Base-by-base conservation (phyloP, 1,140 invertebrate species). In the Theocolax elegans region DNA sequence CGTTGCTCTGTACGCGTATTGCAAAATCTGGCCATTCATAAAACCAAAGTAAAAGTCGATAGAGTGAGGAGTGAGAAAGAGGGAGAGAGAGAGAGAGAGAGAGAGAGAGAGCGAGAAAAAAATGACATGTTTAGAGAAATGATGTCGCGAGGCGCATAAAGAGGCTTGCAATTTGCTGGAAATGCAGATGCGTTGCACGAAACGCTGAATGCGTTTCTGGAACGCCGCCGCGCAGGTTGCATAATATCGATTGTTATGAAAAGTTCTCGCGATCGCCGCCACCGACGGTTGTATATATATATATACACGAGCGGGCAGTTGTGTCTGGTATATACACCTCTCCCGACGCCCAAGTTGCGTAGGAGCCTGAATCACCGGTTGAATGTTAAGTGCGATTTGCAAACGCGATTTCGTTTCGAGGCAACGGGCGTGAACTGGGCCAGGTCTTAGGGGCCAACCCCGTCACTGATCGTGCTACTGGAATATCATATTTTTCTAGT, bases 241-340 rank as follows among this genome's bases (percentile, higher is more conserved):
- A 53, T 71, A 71, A 71, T 71, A 71, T 71, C 54, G 46, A 71
- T 71, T 71, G 69, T 71, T 71, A 71, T 71, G 62, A 66, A 71
- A 71, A 66, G 31, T 65, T 71, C 69, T 71, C 69, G 69, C 62
- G 62, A 71, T 71, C 53, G 42, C 49, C 49, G 51, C 51, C n/a
- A n/a, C n/a, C n/a, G n/a, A n/a, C n/a, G n/a, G n/a, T n/a, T n/a
- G n/a, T n/a, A 3, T 35, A 48, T 62, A 8, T 49, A 35, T 19
- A 46, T 48, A 17, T 3, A 23, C 27, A 10, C 12, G 8, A n/a
- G 10, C n/a, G 10, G 12, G 7, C n/a, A 46, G 23, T 27, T 17
- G 38, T 21, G 53, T 21, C 1, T 40, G 7, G 3, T 58, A 54
- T 31, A 29, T 29, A 35, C 27, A 17, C 3, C 23, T n/a, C n/a